Conservation (phyloP, 2,797 vertebrate genomes). For the Pempheris klunzingeri region DNA sequence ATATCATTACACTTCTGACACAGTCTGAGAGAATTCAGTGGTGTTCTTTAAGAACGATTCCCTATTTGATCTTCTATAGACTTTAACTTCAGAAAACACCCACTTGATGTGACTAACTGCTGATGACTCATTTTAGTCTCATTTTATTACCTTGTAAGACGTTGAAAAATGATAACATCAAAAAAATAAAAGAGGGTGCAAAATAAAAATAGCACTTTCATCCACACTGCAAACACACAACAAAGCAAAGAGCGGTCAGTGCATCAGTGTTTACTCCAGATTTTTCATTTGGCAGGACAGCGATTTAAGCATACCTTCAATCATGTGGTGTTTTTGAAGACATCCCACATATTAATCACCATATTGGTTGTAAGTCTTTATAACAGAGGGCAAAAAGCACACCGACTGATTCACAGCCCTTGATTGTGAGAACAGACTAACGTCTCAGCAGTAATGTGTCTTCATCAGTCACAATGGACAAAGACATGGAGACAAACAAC, state of each 20-base stretch:
- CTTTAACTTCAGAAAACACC: too few relatives aligned
- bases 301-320: background rate
- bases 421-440: too few relatives aligned
- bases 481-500: too few relatives aligned
- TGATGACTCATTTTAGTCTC: background rate
- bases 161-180: constrained; percentile 6
- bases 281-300: too few relatives aligned
- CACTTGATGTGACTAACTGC: too few relatives aligned
- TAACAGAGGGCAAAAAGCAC: background rate
- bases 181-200: background rate
- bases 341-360: too few relatives aligned
- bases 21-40: background rate
- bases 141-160: background rate
- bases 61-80: background rate
- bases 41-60: background rate
- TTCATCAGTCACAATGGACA: too few relatives aligned
- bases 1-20: background rate
- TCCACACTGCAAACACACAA: constrained; percentile 30
- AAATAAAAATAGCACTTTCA: background rate
- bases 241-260: constrained; percentile 17
- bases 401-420: too few relatives aligned
- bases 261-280: constrained; percentile 22
- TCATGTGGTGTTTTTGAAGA: constrained; percentile 1
- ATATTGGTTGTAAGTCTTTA: constrained; percentile 1
- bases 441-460: too few relatives aligned